Base-by-base conservation (phyloP, 2,113 vertebrate genomes). In the Peromyscus polionotus region DNA sequence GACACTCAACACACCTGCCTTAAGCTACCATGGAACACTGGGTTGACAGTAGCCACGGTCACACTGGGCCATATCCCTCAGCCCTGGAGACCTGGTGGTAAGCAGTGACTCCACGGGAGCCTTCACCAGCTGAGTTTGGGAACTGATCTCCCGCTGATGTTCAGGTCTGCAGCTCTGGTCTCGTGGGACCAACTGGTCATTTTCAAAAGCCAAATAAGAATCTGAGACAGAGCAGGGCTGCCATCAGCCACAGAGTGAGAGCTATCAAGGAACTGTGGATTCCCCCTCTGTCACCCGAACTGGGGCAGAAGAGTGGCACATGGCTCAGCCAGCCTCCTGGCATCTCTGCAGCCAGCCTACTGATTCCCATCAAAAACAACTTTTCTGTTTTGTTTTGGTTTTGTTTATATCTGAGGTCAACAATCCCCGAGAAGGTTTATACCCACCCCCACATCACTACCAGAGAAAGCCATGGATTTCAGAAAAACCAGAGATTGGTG, bases 351-450 rank as follows among this genome's bases (percentile, higher is more conserved):
- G 1, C 26, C 0, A 0, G 76, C n/a, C 85, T 76, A 59, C 20
- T 67, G 65, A 85, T 48, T 88, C 88, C 75, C 17, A 0, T 88
- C 70, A 77, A 57, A 95, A 95, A 93, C 75, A 85, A 57, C 17
- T 93, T 88, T 80, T 73, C 68, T 95, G 88, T 68, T 96, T 89
- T 83, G 67, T 73, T 96, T 95, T 72, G 24, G 19, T 79, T 94
- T 91, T 42, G 31, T 61, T 91, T 88, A 77, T 61, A 33, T 88
- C 59, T 7, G 26, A 93, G 42, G 75, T 51, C 88, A 16, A 36
- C 79, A 79, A 39, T 93, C 93, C 89, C 68, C 54, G 48, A 91
- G 73, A 85, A 70, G 42, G 67, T 54, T 10, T 61, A 42, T 13
- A 84, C 12, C 2, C 79, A 9, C 81, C 72, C 31, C 51, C 12